Evolutionary conservation across 2,797 vertebrate genomes (phyloP).

Genomic region (Tapera naevia): DNA sequence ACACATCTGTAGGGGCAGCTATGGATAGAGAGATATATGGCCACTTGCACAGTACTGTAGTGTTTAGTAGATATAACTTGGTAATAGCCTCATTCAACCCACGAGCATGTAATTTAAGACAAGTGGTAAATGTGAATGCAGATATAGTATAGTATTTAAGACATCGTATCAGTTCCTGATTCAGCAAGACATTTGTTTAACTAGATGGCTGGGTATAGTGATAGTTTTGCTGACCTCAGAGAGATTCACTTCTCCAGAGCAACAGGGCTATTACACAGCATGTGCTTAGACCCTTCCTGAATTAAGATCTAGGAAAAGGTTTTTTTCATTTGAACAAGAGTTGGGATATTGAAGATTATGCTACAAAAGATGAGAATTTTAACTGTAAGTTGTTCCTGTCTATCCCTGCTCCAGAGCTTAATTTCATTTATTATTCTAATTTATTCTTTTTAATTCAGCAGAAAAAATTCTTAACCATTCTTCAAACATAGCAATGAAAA

Average conservation of each 20-base stretch:
- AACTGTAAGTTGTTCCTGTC: not conserved
- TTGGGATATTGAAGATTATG: not conserved
- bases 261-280: not conserved
- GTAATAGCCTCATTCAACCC: not conserved
- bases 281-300: not conserved
- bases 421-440: not conserved
- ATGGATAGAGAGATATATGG: not conserved
- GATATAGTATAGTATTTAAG: not conserved
- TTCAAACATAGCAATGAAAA: not conserved
- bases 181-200: not conserved
- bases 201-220: not conserved
- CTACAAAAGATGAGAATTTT: not conserved
- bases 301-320: not conserved
- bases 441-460: not conserved
- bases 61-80: not conserved
- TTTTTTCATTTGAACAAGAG: not conserved
- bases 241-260: not conserved
- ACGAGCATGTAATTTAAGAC: not conserved
- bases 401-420: not conserved
- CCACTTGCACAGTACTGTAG: too few relatives aligned
- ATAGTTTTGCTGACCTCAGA: not conserved
- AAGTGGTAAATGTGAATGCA: not conserved
- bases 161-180: not conserved
- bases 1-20: not conserved
- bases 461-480: not conserved